phyloP scores from a whole-genome alignment of 2,888 invertebrate genomes.

The Apomyelois bistriatella region DNA sequence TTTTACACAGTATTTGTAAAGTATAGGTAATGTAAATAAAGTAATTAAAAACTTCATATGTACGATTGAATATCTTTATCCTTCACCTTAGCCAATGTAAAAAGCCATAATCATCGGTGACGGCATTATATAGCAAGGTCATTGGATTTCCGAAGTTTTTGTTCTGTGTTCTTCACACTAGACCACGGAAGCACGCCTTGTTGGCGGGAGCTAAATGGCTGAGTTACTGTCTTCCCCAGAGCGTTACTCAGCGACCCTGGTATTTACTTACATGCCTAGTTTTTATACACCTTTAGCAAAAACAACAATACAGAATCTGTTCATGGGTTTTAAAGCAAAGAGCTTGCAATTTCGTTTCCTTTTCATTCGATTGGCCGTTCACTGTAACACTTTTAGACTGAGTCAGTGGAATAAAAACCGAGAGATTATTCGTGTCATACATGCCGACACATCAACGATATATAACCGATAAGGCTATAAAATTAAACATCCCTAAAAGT shows the following conservation, averaged over 20 bases:
- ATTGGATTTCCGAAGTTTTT: conserved; percentile 63
- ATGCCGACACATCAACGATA: conserved; percentile 40
- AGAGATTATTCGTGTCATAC: conserved; percentile 37
- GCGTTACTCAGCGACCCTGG: conserved; percentile 47
- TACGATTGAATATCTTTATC: neutral
- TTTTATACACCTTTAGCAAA: conserved; percentile 40
- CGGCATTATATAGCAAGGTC: conserved; percentile 50
- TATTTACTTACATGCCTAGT: conserved; percentile 36
- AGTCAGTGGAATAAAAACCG: conserved; percentile 30
- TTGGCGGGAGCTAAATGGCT: conserved; percentile 68
- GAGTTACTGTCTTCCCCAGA: conserved; percentile 59
- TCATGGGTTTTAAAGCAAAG: conserved; percentile 32
- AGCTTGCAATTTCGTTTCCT: conserved; percentile 23
- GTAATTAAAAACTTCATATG: no score
- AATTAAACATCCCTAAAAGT: conserved; percentile 49
- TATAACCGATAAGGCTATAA: conserved; percentile 43
- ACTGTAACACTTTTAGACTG: conserved; percentile 25
- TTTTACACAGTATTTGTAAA: no score
- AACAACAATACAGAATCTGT: conserved; percentile 50
- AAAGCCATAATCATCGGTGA: conserved; percentile 40
- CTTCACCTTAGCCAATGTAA: neutral
- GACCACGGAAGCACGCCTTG: conserved; percentile 71
- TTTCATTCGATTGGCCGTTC: conserved; percentile 19
- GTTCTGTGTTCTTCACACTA: conserved; percentile 56
- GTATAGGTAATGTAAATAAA: no score